These are phyloP conservation scores for Sebastes minor DNA, from an alignment of 2,797 vertebrate genomes.

Conservation along the genomic window DNA sequence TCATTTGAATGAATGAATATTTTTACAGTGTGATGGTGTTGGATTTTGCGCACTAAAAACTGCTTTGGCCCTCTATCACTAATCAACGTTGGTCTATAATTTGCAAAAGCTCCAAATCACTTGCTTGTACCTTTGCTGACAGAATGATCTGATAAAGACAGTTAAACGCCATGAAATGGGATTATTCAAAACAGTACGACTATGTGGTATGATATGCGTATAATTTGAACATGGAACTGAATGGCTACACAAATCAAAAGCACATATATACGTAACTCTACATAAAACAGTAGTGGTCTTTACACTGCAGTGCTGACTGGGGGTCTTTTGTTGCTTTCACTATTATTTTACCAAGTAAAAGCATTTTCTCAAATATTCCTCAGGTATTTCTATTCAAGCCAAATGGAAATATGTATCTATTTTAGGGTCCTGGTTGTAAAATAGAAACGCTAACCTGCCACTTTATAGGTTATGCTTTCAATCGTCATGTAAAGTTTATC, in stretches of 20 bases:
- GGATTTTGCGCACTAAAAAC: constrained; percentile 68
- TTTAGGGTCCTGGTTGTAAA: background rate
- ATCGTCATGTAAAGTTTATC: background rate
- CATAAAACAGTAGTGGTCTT: constrained; percentile 54
- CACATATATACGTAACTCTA: constrained; percentile 68
- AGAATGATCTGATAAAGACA: constrained; percentile 54
- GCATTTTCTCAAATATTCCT: background rate
- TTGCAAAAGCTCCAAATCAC: constrained; percentile 43
- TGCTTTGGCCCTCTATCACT: constrained; percentile 1
- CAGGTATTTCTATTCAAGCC: background rate
- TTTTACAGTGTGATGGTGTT: constrained; percentile 46
- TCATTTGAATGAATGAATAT: constrained; percentile 10
- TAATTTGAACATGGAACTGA: constrained; percentile 57
- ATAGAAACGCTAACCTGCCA: background rate
- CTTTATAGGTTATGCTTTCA: background rate
- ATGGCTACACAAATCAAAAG: constrained; percentile 72
- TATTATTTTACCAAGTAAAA: background rate
- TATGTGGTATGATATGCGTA: constrained; percentile 38
- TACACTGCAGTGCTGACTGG: constrained; percentile 5
- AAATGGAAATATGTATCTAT: background rate
- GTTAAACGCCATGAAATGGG: constrained; percentile 59
- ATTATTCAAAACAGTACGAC: constrained; percentile 44
- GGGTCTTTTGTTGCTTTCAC: background rate
- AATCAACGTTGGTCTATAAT: background rate
- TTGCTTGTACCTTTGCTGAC: constrained; percentile 40